phyloP scores from a whole-genome alignment of 2,888 invertebrate genomes.

The Metopia argyrocephala region DNA sequence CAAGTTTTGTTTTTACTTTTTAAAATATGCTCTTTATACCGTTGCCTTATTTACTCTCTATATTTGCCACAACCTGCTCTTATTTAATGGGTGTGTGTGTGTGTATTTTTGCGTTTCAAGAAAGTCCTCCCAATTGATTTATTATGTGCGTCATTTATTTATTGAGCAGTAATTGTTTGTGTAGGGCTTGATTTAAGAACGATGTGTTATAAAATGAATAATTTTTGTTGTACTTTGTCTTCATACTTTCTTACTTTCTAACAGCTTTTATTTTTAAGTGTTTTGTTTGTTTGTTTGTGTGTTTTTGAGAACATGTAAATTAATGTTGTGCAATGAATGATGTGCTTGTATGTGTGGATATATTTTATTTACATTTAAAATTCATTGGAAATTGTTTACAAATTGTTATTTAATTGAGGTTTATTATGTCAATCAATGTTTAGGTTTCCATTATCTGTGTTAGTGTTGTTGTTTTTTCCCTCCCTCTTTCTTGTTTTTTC shows the following conservation, averaged over 20 bases:
- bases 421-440: constrained; percentile 66
- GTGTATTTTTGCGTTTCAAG: not conserved
- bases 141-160: constrained; percentile 46
- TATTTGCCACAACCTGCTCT: no score
- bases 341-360: not conserved
- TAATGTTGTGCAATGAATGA: not conserved
- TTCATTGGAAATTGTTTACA: constrained; percentile 61
- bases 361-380: constrained; percentile 48
- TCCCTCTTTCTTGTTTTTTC: not conserved
- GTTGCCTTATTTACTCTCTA: no score
- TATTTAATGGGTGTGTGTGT: no score
- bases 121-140: constrained; percentile 27
- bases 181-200: constrained; percentile 12
- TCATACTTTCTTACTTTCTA: not conserved
- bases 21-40: no score
- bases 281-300: not conserved
- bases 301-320: not conserved
- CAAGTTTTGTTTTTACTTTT: no score
- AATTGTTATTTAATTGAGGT: constrained; percentile 67
- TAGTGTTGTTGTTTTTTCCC: not conserved
- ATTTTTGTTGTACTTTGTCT: no score
- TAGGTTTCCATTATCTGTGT: not conserved
- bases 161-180: constrained; percentile 25
- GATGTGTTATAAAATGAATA: constrained; percentile 31
- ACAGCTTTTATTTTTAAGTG: not conserved